Percentiles rank a stretch among this genome's conserved stretches.
Conservation (phyloP, 2,113 vertebrate species). For the Rhodinocichla rosea region DNA sequence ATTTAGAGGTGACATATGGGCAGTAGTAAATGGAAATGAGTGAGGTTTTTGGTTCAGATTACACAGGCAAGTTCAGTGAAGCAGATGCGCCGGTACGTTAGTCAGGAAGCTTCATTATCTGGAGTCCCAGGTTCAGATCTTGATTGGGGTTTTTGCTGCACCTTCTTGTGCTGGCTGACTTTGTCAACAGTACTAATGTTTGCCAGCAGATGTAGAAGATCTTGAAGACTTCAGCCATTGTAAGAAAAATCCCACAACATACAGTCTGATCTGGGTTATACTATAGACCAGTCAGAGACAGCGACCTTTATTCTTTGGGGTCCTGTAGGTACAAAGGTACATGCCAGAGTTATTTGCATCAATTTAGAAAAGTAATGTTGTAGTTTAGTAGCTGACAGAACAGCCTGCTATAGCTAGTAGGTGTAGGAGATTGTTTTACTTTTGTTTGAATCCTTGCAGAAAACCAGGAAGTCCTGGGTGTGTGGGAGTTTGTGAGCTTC, state of each 20-base stretch:
- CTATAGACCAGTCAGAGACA: not conserved
- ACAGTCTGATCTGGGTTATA: not conserved
- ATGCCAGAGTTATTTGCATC: not conserved
- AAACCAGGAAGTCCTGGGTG: not conserved
- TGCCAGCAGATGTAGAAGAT: not conserved
- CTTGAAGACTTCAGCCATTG: not conserved
- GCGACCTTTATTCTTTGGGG: not conserved
- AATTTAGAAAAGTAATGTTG: not conserved
- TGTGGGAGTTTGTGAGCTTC: not conserved
- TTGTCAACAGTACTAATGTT: not conserved
- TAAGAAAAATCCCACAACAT: rapidly evolving
- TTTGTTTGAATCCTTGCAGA: not conserved
- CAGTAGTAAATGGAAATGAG: not conserved
- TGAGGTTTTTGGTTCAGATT: not conserved
- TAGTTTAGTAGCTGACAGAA: not conserved
- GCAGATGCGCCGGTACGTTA: not conserved
- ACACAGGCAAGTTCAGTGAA: not conserved
- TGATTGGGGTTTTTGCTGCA: not conserved
- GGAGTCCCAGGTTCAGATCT: not conserved
- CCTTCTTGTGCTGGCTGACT: not conserved
- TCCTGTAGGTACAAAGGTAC: not conserved
- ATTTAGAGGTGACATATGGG: slow-evolving; percentile 30
- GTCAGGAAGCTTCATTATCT: not conserved
- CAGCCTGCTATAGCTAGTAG: not conserved
- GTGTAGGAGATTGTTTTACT: not conserved